phyloP scores from a whole-genome alignment of 2,113 vertebrate genomes.

The Paracanthobrama guichenoti region DNA sequence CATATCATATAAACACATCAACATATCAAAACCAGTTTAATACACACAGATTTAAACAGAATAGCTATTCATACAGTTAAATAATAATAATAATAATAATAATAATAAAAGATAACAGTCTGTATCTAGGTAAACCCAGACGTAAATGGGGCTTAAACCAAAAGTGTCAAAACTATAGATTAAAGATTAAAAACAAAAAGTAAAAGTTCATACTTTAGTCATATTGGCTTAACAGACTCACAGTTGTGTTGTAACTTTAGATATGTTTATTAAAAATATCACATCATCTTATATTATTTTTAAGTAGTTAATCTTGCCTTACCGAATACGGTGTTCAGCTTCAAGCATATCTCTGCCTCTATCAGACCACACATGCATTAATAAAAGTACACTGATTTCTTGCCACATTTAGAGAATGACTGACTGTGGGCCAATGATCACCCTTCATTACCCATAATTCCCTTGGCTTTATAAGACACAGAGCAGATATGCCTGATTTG shows the following conservation, averaged over 20 bases:
- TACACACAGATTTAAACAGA: not conserved
- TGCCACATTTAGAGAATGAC: not conserved
- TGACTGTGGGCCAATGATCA: conserved; percentile 37
- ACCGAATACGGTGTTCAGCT: not conserved
- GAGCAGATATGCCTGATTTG: conserved; percentile 37
- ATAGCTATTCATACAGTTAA: not conserved
- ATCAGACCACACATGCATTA: not conserved
- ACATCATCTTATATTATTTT: not conserved
- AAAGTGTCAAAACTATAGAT: not conserved
- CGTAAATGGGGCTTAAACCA: not conserved
- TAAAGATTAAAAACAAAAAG: not conserved
- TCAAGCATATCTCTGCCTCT: not conserved
- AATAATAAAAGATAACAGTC: not conserved
- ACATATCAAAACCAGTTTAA: conserved; percentile 2
- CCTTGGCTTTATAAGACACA: conserved; percentile 36
- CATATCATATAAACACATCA: not conserved
- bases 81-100: not conserved
- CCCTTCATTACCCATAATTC: conserved; percentile 35
- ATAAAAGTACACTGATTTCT: conserved; percentile 6
- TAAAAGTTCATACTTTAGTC: not conserved
- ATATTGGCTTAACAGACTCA: not conserved
- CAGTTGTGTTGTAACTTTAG: not conserved
- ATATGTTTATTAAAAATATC: not conserved
- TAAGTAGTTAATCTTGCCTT: not conserved
- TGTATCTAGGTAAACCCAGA: not conserved